Evolutionary conservation across 2,797 vertebrate genomes (phyloP).

Genomic region (Thripadectes ignobilis): DNA sequence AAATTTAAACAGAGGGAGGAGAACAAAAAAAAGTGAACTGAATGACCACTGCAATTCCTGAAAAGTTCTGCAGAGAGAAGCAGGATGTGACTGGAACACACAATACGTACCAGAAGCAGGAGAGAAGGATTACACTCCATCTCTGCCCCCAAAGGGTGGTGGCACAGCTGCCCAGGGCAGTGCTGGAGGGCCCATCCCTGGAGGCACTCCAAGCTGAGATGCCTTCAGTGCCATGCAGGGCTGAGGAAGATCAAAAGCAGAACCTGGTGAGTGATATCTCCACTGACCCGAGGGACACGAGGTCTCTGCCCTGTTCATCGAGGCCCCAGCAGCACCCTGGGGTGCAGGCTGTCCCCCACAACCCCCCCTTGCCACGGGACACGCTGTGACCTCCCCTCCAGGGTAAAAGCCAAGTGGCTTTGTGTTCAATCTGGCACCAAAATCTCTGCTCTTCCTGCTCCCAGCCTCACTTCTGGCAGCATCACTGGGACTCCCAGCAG

Average conservation of each 20-base stretch:
- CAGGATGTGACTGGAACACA: background rate
- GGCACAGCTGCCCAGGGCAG: background rate
- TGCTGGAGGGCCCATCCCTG: background rate
- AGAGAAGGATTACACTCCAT: background rate
- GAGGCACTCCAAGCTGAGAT: no score
- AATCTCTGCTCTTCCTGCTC: background rate
- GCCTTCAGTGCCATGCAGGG: no score
- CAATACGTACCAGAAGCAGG: background rate
- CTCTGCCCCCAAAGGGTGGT: background rate
- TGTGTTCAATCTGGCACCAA: background rate
- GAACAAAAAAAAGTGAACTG: background rate
- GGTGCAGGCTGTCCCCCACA: background rate
- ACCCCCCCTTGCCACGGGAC: accelerated
- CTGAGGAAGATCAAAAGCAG: background rate
- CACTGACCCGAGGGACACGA: background rate
- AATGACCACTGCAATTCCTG: background rate
- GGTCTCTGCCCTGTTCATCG: background rate
- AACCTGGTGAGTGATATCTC: background rate
- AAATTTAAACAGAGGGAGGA: background rate
- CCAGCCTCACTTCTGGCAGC: background rate
- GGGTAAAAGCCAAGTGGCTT: accelerated
- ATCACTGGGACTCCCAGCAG: accelerated
- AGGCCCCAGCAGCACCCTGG: background rate
- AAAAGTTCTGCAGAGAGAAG: background rate
- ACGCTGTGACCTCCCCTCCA: background rate